Conservation (phyloP, 2,888 invertebrate genomes). For the Mantis religiosa region DNA sequence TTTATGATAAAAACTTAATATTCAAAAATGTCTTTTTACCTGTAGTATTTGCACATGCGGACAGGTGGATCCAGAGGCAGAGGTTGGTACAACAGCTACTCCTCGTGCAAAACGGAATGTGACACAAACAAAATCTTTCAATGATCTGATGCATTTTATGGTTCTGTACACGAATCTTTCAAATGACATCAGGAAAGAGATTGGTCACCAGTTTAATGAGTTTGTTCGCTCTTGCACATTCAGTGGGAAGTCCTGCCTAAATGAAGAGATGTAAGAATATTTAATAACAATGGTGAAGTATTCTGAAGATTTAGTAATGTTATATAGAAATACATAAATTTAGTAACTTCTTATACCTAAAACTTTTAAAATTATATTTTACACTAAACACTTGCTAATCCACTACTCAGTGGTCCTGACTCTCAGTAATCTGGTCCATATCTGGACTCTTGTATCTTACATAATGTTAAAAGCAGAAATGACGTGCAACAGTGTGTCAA, state of each 20-base stretch:
- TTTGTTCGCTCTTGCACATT: slow-evolving; percentile 31
- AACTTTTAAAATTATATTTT: too few species aligned
- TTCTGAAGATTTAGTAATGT: too few species aligned
- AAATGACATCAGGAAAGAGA: slow-evolving; percentile 18
- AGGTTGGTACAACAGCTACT: not conserved
- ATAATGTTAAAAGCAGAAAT: too few species aligned
- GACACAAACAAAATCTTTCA: slow-evolving; percentile 31
- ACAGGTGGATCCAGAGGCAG: not conserved
- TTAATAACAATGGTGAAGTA: too few species aligned
- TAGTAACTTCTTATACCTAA: too few species aligned
- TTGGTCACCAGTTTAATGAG: slow-evolving; percentile 26
- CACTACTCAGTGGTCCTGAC: too few species aligned
- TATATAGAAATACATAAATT: too few species aligned
- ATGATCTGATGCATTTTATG: slow-evolving; percentile 32
- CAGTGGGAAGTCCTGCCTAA: slow-evolving; percentile 30
- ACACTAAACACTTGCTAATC: too few species aligned
- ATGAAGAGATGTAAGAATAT: slow-evolving; percentile 25
- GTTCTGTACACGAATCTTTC: slow-evolving; percentile 29
- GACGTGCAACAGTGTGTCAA: too few species aligned
- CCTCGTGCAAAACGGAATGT: not conserved
- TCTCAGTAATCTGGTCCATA: too few species aligned
- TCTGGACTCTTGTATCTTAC: too few species aligned
- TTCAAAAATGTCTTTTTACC: not conserved
- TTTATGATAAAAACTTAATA: too few species aligned
- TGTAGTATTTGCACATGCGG: not conserved